Conservation (phyloP, 2,113 vertebrate genomes). For the Columbina picui region DNA sequence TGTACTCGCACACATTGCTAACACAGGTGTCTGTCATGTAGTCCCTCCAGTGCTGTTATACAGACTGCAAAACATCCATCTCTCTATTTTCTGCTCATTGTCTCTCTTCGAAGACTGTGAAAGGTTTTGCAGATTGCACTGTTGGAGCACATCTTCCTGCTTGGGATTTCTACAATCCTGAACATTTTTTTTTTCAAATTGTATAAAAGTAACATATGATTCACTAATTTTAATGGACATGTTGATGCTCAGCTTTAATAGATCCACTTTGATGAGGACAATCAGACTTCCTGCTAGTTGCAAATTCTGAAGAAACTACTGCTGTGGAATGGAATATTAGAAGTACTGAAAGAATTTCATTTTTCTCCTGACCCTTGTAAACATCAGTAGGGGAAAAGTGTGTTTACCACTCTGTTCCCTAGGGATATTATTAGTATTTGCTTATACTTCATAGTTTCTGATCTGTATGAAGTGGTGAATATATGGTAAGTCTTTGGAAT, state of each 20-base stretch:
- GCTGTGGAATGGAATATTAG: neutral
- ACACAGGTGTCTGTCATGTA: neutral
- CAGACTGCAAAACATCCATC: neutral
- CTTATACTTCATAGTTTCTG: constrained; percentile 26
- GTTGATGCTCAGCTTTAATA: neutral
- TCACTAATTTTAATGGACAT: neutral
- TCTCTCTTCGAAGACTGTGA: neutral
- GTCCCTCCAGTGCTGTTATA: neutral
- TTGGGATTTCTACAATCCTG: neutral
- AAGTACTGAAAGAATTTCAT: neutral
- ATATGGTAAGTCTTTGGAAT: neutral
- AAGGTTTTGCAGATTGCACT: neutral
- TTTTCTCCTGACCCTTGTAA: constrained; percentile 7
- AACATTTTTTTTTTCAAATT: accelerated
- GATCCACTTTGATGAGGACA: neutral
- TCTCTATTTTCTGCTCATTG: neutral
- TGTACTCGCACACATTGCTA: neutral
- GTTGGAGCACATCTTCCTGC: neutral
- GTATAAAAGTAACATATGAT: neutral
- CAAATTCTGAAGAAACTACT: neutral
- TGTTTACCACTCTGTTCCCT: neutral
- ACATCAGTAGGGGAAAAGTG: neutral
- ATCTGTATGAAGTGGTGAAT: neutral
- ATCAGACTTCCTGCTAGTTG: neutral
- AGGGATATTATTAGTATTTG: constrained; percentile 38